Conservation (phyloP, 1,140 invertebrate genomes). For the Lepidurus arcticus region DNA sequence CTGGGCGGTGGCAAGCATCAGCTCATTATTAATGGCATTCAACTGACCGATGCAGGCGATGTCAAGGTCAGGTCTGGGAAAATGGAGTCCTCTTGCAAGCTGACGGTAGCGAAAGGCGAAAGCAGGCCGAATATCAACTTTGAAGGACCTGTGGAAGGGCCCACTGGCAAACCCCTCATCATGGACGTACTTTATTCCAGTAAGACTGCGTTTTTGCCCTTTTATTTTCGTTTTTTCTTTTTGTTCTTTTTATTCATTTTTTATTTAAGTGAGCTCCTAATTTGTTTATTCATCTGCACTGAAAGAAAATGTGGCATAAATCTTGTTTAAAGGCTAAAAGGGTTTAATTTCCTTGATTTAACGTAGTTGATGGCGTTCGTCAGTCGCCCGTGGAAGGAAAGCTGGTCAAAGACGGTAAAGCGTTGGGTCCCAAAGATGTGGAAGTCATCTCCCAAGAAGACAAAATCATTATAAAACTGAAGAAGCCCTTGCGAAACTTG, state of each 20-base stretch:
- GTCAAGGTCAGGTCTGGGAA: constrained; percentile 77
- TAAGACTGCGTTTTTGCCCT: constrained; percentile 45
- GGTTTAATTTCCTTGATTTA: constrained; percentile 38
- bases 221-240: neutral
- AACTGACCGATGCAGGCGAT: constrained; percentile 76
- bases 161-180: constrained; percentile 67
- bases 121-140: constrained; percentile 72
- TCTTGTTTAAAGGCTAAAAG: neutral
- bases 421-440: constrained; percentile 75
- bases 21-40: constrained; percentile 73
- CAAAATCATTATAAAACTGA: constrained; percentile 80
- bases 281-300: neutral
- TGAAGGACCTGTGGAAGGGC: constrained; percentile 72
- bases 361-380: constrained; percentile 71
- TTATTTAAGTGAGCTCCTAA: neutral
- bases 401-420: constrained; percentile 79
- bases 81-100: constrained; percentile 68
- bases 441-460: constrained; percentile 84
- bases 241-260: constrained; percentile 4
- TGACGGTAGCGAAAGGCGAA: constrained; percentile 77
- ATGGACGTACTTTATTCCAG: constrained; percentile 88
- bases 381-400: constrained; percentile 82
- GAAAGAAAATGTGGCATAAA: neutral
- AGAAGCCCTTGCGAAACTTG: constrained; percentile 73
- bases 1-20: constrained; percentile 86